These are phyloP conservation scores for Ellobius talpinus DNA, from an alignment of 2,113 vertebrate species.

Conservation along the genomic window DNA sequence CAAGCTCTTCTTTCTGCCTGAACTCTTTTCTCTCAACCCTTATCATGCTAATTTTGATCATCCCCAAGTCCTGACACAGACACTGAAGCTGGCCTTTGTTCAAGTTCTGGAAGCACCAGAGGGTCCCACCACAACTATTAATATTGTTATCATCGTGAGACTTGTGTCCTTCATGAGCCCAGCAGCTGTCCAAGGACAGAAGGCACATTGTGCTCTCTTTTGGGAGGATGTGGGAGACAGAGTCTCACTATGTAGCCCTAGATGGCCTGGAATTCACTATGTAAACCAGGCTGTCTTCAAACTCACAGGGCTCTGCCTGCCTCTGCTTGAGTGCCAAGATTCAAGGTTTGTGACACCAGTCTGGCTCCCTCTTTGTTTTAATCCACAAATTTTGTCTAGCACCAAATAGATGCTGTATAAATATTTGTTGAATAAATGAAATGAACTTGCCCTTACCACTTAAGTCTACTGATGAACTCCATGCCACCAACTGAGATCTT, in stretches of 20 bases:
- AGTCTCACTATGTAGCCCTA: not conserved
- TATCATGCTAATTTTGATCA: not conserved
- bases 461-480: not conserved
- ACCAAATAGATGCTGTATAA: not conserved
- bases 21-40: not conserved
- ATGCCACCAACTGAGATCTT: not conserved
- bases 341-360: not conserved
- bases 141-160: not conserved
- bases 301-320: not conserved
- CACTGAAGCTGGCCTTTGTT: not conserved
- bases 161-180: not conserved
- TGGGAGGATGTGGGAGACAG: not conserved
- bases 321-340: not conserved
- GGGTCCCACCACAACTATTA: not conserved
- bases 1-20: not conserved
- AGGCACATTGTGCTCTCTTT: not conserved
- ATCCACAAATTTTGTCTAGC: not conserved
- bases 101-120: not conserved
- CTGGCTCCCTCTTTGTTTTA: not conserved
- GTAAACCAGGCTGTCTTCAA: not conserved
- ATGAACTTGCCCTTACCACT: not conserved
- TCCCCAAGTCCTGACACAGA: not conserved
- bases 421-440: not conserved
- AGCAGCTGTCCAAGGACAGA: not conserved
- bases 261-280: not conserved